Conservation (phyloP, 2,113 vertebrate species). For the Etheostoma cragini region DNA sequence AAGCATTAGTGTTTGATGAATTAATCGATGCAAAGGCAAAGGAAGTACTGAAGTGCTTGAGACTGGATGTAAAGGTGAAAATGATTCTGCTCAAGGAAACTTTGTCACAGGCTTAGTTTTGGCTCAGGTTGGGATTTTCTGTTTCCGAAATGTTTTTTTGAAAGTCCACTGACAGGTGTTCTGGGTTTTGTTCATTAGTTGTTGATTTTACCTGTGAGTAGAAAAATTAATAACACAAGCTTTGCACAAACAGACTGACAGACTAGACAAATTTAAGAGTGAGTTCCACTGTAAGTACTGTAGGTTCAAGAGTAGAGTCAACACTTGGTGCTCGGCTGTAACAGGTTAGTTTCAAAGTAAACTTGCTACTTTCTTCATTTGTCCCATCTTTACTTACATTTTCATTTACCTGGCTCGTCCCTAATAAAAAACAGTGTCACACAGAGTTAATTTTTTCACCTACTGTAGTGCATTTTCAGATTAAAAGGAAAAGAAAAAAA, state of each 20-base stretch:
- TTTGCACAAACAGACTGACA: background rate
- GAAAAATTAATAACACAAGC: conserved; percentile 32
- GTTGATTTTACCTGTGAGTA: conserved; percentile 26
- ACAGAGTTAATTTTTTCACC: background rate
- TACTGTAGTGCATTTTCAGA: background rate
- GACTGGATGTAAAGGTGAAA: background rate
- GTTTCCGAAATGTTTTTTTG: conserved; percentile 22
- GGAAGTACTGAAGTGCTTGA: background rate
- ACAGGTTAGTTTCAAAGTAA: background rate
- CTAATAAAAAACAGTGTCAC: background rate
- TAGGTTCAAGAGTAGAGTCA: background rate
- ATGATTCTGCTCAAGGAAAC: background rate
- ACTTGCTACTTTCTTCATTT: background rate
- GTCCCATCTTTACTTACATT: background rate
- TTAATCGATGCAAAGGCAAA: background rate
- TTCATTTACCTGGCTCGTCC: background rate
- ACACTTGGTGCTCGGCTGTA: background rate
- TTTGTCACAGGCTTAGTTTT: background rate
- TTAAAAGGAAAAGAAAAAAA: background rate
- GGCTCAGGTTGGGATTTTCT: background rate
- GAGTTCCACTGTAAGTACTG: background rate
- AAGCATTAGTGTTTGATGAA: background rate
- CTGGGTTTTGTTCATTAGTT: conserved; percentile 15
- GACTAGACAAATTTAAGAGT: background rate
- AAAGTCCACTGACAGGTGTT: conserved; percentile 22